Evolutionary conservation across 92 coral and sea anemone species (phyloP), one percentile per base, ranked within the genome.

Genomic region (Paramuricea clavata): DNA sequence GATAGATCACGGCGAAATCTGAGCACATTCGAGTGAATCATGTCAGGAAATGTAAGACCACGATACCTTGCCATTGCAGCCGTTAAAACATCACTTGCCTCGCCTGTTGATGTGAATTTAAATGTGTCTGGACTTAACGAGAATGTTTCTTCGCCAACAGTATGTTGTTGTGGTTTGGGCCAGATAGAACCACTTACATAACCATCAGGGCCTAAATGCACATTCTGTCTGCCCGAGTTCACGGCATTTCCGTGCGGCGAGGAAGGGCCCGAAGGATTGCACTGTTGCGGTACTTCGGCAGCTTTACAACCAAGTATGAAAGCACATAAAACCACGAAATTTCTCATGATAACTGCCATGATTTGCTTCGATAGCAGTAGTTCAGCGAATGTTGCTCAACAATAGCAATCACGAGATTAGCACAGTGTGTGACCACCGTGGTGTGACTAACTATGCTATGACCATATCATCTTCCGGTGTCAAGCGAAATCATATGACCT

Each of bases 101-200:
- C 81, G 19, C 94, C 98, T 16, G 44, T 54, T 32, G 88, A 71
- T 1, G 56, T 44, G 64, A 94, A 93, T 35, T 82, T 69, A 67
- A 96, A 96, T 28, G 82, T 64, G 49, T 30, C 31, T 9, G 98
- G 89, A 8, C 74, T 22, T 11, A 96, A 80, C 17, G 93, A 42
- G 54, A 85, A 94, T 8, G 74, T 83, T 0, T 81, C 79, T 27
- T 92, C 88, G 0, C 88, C 85, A 15, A 84, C 89, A 21, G 83
- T 72, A 43, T 94, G 89, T 15, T 72, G 69, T 76, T 93, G 98
- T 0, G 99, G 99, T 90, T 96, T 96, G 13, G 99, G 99, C 90
- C 95, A 86, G 3, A 91, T 83, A 2, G 95, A 85, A 12, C 98
- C 98, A 26, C 82, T 91, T 31, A 82, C 97, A 68, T 96, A 96